Conservation (phyloP, 2,797 vertebrate species). For the Karalla daura region DNA sequence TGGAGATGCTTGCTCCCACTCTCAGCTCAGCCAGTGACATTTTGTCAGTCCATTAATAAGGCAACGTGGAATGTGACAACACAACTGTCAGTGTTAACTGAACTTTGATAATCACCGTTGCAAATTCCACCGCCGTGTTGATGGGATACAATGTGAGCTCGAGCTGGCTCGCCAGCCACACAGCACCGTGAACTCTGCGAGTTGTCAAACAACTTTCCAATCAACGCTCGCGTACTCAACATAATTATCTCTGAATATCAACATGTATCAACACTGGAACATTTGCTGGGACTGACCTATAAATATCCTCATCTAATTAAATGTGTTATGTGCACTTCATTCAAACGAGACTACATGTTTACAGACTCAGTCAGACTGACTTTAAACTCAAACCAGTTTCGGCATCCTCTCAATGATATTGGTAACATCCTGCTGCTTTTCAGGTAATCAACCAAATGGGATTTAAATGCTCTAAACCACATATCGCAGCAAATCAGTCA, state of each 20-base stretch:
- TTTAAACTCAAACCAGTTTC: background rate
- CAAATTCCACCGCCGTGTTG: conserved; percentile 5
- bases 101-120: conserved; percentile 25
- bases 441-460: background rate
- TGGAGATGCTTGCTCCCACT: conserved; percentile 19
- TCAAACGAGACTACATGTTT: background rate
- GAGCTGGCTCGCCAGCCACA: background rate
- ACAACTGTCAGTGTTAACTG: conserved; percentile 16
- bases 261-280: background rate
- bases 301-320: background rate
- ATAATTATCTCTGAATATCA: conserved; percentile 14
- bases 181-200: background rate
- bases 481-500: too few species aligned
- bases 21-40: conserved; percentile 36
- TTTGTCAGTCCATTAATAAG: conserved; percentile 55
- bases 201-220: conserved; percentile 4
- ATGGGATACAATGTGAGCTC: background rate
- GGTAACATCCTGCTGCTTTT: background rate
- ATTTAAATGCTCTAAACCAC: too few species aligned
- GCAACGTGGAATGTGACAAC: conserved; percentile 42
- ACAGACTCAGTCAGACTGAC: background rate
- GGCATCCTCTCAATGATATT: background rate
- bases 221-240: background rate
- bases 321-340: background rate
- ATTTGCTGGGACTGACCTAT: background rate